Base-by-base conservation (phyloP, 1,140 invertebrate species). In the Achatina immaculata region DNA sequence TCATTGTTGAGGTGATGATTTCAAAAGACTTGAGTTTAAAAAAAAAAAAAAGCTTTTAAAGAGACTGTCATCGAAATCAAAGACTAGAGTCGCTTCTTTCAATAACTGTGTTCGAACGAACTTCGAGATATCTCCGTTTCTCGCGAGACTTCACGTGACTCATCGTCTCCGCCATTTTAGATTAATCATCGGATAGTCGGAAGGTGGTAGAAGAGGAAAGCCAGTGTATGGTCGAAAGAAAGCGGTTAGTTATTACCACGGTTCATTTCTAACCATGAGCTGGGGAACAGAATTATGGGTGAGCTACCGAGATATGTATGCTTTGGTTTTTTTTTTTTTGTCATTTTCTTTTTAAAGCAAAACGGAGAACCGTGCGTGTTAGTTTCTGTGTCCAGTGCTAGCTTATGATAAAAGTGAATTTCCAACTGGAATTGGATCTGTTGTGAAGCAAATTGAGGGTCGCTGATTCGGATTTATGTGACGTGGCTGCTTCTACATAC, bases 221-320 rank as follows among this genome's bases (percentile, higher is more conserved):
- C 11, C 19, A 34, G 38, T 68, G 40, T 66, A 78, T 78, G 76
- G 62, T 78, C 2, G 38, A 66, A 14, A 76, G 1, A 9, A 58
- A 14, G 31, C 2, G n/a, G 24, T 76, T 28, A 0, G 40, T 34
- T 55, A 76, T 62, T 58, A 31, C 51, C 40, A 58, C 55, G 74
- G 74, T 36, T 78, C n/a, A 43, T 51, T 48, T 43, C 19, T 68
- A 78, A 62, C 76, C 62, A 78, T 78, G 76, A 78, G 76, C 62
- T 78, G 76, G 76, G 76, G 76, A 78, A 68, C 51, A 36, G 76
- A 78, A 68, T 48, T 78, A 68, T 78, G 76, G 76, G 76, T 78
- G 48, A 78, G 76, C 40, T 40, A 6, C n/a, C 31, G n/a, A 69
- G 38, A 51, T 51, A 51, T 24, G 11, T 14, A 24, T 14, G 11